Evolutionary conservation across 2,888 invertebrate genomes (phyloP).

Genomic region (Dione juno): DNA sequence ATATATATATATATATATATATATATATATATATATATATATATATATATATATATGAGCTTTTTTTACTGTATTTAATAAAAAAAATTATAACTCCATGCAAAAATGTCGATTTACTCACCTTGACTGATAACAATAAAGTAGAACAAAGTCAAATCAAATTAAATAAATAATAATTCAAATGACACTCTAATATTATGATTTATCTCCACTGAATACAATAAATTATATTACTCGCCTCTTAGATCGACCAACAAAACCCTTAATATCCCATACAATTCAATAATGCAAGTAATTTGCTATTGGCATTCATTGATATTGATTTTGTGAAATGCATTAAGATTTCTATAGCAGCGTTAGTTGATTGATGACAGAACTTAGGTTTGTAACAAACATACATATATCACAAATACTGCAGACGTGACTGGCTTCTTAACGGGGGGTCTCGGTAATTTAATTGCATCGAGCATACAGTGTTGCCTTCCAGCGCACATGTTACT

Average conservation of each 20-base stretch:
- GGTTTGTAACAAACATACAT: constrained; percentile 32
- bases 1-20: too few species aligned
- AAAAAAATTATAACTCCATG: too few species aligned
- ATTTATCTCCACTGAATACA: background rate
- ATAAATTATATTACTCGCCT: constrained; percentile 7
- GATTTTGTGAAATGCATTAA: constrained; percentile 20
- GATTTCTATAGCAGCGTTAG: constrained; percentile 23
- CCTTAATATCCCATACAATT: constrained; percentile 1
- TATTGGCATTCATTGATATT: constrained; percentile 14
- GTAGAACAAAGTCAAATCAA: background rate
- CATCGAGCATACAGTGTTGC: constrained; percentile 2
- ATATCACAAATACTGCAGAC: constrained; percentile 29
- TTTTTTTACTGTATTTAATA: background rate
- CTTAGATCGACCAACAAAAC: constrained; percentile 2
- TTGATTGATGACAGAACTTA: constrained; percentile 38
- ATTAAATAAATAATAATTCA: background rate
- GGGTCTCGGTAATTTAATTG: constrained; percentile 29
- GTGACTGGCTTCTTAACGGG: constrained; percentile 38
- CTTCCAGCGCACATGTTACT: constrained; percentile 15
- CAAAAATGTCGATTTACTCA: too few species aligned
- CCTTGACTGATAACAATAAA: too few species aligned
- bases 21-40: too few species aligned
- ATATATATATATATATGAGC: too few species aligned
- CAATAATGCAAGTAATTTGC: constrained; percentile 13
- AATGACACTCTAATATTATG: background rate